Evolutionary conservation across 2,113 vertebrate species (phyloP), one percentile per base, ranked within the genome.

Genomic region (Megaptera novaeangliae): DNA sequence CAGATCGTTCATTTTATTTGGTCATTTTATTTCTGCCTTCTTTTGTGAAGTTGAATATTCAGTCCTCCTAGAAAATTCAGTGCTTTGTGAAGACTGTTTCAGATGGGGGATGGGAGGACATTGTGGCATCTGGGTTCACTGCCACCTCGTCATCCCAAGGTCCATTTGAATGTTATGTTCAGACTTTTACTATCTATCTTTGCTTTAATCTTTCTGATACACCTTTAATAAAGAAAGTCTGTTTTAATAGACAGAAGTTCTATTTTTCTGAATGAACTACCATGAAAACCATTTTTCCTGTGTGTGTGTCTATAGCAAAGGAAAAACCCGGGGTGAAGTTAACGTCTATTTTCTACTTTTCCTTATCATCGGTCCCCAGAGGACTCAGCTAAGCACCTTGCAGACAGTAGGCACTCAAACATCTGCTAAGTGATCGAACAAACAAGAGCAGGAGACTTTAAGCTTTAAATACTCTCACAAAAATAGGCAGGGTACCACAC

Each of bases 1-100:
- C 36, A 49, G 61, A 41, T 5, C 69, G 29, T 94, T 96, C 49
- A 83, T 64, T 95, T 97, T 57, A 83, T 71, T 83, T 90, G 77
- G 9, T 88, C 4, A 80, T 57, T 61, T 80, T 64, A 93, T 71
- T 86, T 78, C 46, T 78, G 66, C 8, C 36, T 90, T 90, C n/a
- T 91, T 82, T 36, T 63, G 18, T 93, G 46, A 96, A 64, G 46
- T 5, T 71, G 17, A 63, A 69, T 95, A 91, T 57, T 77, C n/a
- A 27, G 21, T 85, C 13, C 27, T 85, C 31, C 39, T 71, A 64
- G 21, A 14, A 96, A 94, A 88, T 29, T 87, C 8, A 55, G 46
- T 27, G 39, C 15, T 59, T 91, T 80, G 34, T 86, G 21, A 68
- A 74, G 41, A 59, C 12, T 91, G 36, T 91, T 84, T 92, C 61